Evolutionary conservation across 2,888 invertebrate genomes (phyloP).

Genomic region (Limnephilus rhombicus): DNA sequence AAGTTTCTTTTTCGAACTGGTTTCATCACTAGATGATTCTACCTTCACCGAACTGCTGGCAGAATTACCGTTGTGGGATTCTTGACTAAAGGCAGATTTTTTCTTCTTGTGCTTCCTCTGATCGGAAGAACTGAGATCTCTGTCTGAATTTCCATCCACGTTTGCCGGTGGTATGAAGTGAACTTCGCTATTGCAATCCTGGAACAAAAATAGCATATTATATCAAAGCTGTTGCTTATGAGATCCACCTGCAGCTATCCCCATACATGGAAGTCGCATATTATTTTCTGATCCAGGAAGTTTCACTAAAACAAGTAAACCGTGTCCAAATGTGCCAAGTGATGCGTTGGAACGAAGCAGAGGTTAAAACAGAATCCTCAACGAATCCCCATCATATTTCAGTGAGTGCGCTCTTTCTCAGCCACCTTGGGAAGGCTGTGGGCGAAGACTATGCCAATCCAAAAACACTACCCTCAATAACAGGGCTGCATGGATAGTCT

Average conservation of each 20-base stretch:
- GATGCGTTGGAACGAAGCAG: too few species aligned
- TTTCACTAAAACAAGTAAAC: too few species aligned
- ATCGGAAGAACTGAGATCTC: neutral
- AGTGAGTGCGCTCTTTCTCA: neutral
- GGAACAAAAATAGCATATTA: neutral
- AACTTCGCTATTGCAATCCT: conserved; percentile 3
- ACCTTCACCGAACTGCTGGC: neutral
- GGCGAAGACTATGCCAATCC: too few species aligned
- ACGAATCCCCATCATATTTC: neutral
- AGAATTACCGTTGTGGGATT: neutral
- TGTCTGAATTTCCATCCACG: conserved; percentile 2
- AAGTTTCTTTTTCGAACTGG: neutral
- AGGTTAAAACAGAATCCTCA: neutral
- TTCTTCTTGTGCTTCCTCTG: neutral
- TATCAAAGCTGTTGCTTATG: too few species aligned
- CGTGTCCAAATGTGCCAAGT: too few species aligned
- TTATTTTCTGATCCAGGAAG: too few species aligned
- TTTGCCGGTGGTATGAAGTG: conserved; percentile 13
- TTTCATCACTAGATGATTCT: conserved; percentile 13
- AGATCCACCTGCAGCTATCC: too few species aligned
- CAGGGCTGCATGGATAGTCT: too few species aligned
- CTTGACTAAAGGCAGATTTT: neutral
- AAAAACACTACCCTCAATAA: too few species aligned
- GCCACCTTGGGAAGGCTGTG: neutral
- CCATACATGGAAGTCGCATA: too few species aligned